Percentiles rank a stretch among this genome's conserved stretches.
Evolutionary conservation across 2,888 invertebrate species (phyloP).

Genomic region (Cheilosia soror): DNA sequence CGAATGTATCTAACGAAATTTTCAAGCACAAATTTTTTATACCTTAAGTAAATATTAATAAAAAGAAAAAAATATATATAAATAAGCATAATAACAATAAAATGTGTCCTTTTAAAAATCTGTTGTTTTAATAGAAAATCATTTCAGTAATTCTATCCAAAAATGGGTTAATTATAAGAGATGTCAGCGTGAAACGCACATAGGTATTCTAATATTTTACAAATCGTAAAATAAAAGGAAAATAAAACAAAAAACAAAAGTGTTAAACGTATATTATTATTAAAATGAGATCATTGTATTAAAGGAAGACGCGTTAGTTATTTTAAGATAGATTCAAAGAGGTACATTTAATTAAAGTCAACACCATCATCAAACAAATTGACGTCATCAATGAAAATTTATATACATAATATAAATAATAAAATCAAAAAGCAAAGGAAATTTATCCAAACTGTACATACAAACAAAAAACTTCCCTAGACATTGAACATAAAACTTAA

Average conservation of each 20-base stretch:
- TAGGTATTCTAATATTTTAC: constrained; percentile 77
- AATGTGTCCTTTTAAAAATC: constrained; percentile 65
- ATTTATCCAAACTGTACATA: constrained; percentile 66
- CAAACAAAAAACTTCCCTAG: constrained; percentile 68
- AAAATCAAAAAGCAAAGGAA: constrained; percentile 48
- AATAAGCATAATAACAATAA: constrained; percentile 60
- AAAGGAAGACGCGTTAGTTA: constrained; percentile 49
- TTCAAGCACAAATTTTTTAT: constrained; percentile 75
- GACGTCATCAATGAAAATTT: constrained; percentile 39
- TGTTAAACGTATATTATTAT: constrained; percentile 64
- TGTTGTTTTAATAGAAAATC: constrained; percentile 74
- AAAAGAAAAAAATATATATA: constrained; percentile 16
- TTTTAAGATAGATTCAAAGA: constrained; percentile 55
- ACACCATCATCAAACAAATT: constrained; percentile 57
- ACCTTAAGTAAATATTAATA: constrained; percentile 72
- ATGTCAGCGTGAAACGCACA: constrained; percentile 79
- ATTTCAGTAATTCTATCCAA: constrained; percentile 54
- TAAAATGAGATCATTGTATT: constrained; percentile 53
- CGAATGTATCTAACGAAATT: constrained; percentile 75
- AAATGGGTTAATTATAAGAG: constrained; percentile 45
- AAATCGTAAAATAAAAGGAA: constrained; percentile 44
- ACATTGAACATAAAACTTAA: constrained; percentile 62
- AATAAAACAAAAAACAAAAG: constrained; percentile 57
- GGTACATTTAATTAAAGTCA: constrained; percentile 52
- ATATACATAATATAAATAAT: constrained; percentile 28